These are phyloP conservation scores for Schrankia costaestrigalis DNA, from an alignment of 2,888 invertebrate genomes.

Conservation along the genomic window DNA sequence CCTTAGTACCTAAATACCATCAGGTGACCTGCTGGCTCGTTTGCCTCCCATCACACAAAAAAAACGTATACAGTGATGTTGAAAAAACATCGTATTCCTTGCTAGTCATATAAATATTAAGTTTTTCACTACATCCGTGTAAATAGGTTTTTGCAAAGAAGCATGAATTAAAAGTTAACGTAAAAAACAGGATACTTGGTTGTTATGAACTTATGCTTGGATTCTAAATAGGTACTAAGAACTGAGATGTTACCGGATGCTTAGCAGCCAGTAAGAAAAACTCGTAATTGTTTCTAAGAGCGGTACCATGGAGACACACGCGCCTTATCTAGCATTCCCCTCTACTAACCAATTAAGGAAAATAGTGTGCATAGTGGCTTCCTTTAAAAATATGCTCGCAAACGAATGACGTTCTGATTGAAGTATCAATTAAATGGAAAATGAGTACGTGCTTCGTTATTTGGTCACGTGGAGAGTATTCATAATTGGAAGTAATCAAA, in stretches of 20 bases:
- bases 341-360: conserved; percentile 39
- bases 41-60: too few species aligned
- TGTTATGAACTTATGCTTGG: conserved; percentile 21
- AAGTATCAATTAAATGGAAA: conserved; percentile 24
- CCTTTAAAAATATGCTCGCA: conserved; percentile 15
- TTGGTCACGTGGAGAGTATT: too few species aligned
- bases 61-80: too few species aligned
- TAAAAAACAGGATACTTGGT: conserved; percentile 31
- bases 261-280: conserved; percentile 53
- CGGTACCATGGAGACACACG: conserved; percentile 21
- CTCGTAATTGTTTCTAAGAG: conserved; percentile 62
- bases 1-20: too few species aligned
- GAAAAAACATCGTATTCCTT: too few species aligned
- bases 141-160: too few species aligned
- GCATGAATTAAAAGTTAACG: too few species aligned
- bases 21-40: too few species aligned
- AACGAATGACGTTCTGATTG: conserved; percentile 24
- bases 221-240: conserved; percentile 31
- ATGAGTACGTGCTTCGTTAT: conserved; percentile 4
- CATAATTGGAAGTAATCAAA: too few species aligned
- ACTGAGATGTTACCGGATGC: conserved; percentile 53
- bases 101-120: too few species aligned
- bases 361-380: conserved; percentile 32
- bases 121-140: too few species aligned
- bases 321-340: conserved; percentile 8